Conservation (phyloP, 2,888 invertebrate genomes). For the Ormia ochracea region DNA sequence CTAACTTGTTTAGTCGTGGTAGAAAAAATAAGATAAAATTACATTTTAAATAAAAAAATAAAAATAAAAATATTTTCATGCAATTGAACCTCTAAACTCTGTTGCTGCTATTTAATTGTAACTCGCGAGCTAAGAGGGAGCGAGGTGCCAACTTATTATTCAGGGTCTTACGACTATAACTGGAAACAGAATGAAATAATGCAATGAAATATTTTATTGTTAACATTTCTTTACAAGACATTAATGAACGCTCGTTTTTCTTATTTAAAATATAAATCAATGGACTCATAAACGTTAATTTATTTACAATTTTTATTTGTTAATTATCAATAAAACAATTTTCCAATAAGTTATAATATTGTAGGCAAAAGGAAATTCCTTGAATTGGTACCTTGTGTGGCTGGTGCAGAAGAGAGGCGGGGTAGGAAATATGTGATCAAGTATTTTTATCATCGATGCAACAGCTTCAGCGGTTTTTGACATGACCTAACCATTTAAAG, state of each 20-base stretch:
- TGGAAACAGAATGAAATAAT: not conserved
- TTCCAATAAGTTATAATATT: too few species aligned
- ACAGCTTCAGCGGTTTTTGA: too few species aligned
- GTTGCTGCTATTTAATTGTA: conserved; percentile 32
- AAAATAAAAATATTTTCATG: not conserved
- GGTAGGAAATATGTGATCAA: too few species aligned
- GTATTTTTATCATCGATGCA: too few species aligned
- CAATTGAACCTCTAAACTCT: not conserved
- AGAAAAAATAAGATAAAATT: conserved; percentile 23
- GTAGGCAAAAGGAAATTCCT: too few species aligned
- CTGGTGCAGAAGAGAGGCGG: too few species aligned
- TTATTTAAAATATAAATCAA: not conserved
- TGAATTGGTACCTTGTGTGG: too few species aligned
- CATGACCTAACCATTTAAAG: too few species aligned
- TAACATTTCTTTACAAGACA: not conserved
- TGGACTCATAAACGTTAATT: not conserved
- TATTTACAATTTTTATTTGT: too few species aligned
- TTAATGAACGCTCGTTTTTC: not conserved
- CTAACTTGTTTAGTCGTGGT: not conserved
- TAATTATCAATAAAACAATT: not conserved
- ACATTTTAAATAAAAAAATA: conserved; percentile 23
- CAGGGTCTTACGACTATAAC: conserved; percentile 25
- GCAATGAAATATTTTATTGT: conserved; percentile 2
- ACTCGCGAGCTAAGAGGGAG: conserved; percentile 44
- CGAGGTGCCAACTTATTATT: conserved; percentile 41